phyloP scores from a whole-genome alignment of 2,888 invertebrate genomes.

The Pyrgus malvae region DNA sequence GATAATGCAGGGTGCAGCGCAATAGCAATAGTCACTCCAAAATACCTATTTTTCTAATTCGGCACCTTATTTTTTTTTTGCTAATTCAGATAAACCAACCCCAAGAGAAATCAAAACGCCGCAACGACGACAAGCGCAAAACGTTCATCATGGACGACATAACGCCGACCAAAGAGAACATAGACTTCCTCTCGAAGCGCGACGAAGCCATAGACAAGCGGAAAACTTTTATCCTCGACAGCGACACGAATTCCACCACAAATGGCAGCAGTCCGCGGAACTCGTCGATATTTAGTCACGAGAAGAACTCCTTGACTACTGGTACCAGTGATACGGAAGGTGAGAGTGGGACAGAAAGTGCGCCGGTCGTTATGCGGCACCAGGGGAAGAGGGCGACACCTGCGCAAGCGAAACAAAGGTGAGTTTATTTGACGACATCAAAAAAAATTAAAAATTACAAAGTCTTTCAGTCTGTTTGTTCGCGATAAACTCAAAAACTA shows the following conservation, averaged over 20 bases:
- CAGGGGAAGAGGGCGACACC: conserved; percentile 47
- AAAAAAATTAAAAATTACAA: too few species aligned
- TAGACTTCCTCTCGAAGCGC: conserved; percentile 55
- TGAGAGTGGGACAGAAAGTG: conserved; percentile 70
- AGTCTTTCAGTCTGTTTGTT: too few species aligned
- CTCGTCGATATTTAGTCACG: conserved; percentile 72
- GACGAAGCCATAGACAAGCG: conserved; percentile 62
- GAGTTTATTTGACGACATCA: too few species aligned
- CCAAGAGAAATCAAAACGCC: conserved; percentile 53
- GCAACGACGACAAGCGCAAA: conserved; percentile 60
- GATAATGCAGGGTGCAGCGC: too few species aligned
- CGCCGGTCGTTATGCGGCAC: conserved; percentile 62
- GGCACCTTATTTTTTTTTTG: not conserved
- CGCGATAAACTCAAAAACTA: too few species aligned
- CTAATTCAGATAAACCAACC: conserved; percentile 58
- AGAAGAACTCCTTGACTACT: conserved; percentile 57
- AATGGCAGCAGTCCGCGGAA: conserved; percentile 75
- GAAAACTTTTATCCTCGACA: conserved; percentile 72
- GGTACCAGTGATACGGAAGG: conserved; percentile 71
- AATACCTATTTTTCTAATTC: too few species aligned
- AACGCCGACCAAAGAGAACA: conserved; percentile 67
- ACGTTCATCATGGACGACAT: conserved; percentile 68
- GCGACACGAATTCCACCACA: conserved; percentile 73
- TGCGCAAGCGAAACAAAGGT: conserved; percentile 64
- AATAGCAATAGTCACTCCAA: too few species aligned